Percentiles rank a stretch among this genome's conserved stretches.
Conservation (phyloP, 2,113 vertebrate genomes). For the Marcusenius ussheri region DNA sequence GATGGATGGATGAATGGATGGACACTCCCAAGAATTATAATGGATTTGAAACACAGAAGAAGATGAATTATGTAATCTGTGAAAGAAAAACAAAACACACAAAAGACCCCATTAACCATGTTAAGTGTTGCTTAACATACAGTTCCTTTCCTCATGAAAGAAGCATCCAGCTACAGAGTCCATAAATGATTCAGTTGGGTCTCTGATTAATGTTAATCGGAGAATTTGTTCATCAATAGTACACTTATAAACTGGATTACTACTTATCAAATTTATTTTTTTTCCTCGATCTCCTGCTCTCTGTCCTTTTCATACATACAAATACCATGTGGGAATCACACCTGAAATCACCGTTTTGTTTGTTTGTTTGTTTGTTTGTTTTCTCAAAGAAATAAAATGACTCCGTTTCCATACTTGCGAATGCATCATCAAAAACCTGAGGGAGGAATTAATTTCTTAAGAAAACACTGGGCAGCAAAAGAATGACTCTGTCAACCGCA, state of each 20-base stretch:
- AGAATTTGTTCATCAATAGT: not conserved
- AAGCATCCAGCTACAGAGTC: not conserved
- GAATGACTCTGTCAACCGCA: slow-evolving; percentile 20
- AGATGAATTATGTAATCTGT: not conserved
- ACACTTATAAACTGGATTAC: not conserved
- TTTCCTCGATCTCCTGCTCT: not conserved
- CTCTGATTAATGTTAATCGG: not conserved
- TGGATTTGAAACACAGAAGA: not conserved
- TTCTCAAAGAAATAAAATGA: not conserved
- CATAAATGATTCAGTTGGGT: not conserved
- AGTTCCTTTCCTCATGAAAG: not conserved
- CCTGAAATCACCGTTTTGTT: not conserved
- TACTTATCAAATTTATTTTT: not conserved
- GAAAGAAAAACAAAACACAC: not conserved
- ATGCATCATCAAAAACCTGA: not conserved
- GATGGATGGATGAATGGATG: not conserved
- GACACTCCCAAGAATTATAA: not conserved
- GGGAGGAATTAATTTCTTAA: slow-evolving; percentile 34
- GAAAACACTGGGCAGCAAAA: slow-evolving; percentile 26
- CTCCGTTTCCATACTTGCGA: not conserved
- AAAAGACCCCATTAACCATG: too few relatives aligned
- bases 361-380: not conserved
- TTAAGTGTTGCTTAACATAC: too few relatives aligned
- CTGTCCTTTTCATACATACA: not conserved
- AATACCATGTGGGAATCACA: not conserved